phyloP scores from a whole-genome alignment of 2,113 vertebrate species.

The Machaerirhynchus nigripectus region DNA sequence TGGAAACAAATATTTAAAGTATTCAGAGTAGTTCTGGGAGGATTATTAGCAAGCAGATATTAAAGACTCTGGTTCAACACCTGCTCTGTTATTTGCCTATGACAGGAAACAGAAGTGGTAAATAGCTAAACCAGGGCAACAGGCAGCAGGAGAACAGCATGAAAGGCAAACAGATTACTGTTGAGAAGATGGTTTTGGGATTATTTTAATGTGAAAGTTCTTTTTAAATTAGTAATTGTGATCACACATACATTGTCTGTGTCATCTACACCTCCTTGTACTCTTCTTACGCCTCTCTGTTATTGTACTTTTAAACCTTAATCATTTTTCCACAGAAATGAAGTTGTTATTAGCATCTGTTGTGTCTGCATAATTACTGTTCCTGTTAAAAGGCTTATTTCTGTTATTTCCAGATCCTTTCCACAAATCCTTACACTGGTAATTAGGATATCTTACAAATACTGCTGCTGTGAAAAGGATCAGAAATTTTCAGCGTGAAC shows the following conservation, averaged over 20 bases:
- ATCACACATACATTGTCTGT: constrained; percentile 14
- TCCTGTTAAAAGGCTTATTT: constrained; percentile 45
- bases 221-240: constrained; percentile 44
- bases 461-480: neutral
- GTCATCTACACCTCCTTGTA: neutral
- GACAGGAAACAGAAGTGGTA: neutral
- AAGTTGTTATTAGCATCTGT: constrained; percentile 61
- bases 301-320: constrained; percentile 40
- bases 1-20: neutral
- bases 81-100: neutral
- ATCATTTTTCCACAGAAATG: constrained; percentile 44
- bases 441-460: constrained; percentile 28
- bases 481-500: neutral
- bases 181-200: neutral
- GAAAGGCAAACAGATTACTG: constrained; percentile 5
- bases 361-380: constrained; percentile 46
- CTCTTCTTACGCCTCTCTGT: neutral
- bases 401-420: constrained; percentile 26
- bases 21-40: neutral
- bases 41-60: neutral
- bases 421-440: constrained; percentile 2
- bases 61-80: neutral
- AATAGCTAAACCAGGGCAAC: neutral
- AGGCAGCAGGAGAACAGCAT: neutral
- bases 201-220: constrained; percentile 24